phyloP scores from a whole-genome alignment of 2,113 vertebrate genomes.

The Peucedramus taeniatus region DNA sequence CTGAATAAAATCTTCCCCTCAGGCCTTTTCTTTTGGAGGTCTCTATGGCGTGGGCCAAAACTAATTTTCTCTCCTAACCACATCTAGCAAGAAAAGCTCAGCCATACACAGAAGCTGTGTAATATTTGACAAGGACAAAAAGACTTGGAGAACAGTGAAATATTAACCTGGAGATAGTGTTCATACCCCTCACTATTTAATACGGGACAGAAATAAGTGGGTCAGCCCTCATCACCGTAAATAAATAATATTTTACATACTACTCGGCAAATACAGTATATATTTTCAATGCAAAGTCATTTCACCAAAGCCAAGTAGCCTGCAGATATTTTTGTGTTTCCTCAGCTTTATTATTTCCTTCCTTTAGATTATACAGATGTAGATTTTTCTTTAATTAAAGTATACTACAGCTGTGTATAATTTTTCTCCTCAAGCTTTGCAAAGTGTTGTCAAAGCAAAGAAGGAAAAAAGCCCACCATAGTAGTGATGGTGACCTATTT shows the following conservation, averaged over 20 bases:
- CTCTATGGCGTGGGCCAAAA: neutral
- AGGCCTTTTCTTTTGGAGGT: slow-evolving; percentile 27
- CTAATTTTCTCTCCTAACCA: slow-evolving; percentile 22
- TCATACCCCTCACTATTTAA: neutral
- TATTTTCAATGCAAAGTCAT: neutral
- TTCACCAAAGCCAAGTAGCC: slow-evolving; percentile 13
- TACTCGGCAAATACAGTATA: neutral
- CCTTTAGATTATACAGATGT: neutral
- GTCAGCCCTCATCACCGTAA: neutral
- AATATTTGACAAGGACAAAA: slow-evolving; percentile 38
- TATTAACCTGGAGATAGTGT: neutral
- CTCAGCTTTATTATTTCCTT: slow-evolving; percentile 1
- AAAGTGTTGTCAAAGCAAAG: neutral
- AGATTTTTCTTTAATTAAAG: neutral
- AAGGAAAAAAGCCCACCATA: neutral
- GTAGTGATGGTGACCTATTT: slow-evolving; percentile 23
- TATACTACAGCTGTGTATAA: neutral
- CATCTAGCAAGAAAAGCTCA: neutral
- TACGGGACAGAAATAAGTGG: slow-evolving; percentile 10
- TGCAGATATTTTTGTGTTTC: neutral
- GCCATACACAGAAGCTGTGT: neutral
- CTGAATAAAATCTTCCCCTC: slow-evolving; percentile 19
- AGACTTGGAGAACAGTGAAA: neutral
- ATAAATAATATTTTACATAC: slow-evolving; percentile 34
- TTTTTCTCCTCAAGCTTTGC: slow-evolving; percentile 1